Evolutionary conservation across 2,797 vertebrate genomes (phyloP).

Genomic region (Fundulus diaphanus): DNA sequence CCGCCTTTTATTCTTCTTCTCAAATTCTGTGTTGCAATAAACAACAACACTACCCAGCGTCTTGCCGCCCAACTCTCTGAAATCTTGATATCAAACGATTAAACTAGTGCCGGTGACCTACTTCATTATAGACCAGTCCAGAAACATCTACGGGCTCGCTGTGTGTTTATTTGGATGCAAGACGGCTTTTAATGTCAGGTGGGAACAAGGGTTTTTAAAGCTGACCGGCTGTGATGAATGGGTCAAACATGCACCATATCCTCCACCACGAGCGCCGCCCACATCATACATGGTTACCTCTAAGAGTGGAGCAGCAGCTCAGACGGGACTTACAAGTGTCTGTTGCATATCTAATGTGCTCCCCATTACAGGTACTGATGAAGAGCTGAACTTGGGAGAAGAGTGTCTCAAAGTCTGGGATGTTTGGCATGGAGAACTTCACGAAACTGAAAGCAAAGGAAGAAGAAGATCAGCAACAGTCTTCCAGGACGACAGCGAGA

Average conservation of each 20-base stretch:
- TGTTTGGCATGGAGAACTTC: slow-evolving; percentile 99
- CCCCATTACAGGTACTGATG: slow-evolving; percentile 98
- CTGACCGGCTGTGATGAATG: background rate
- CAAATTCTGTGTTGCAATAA: background rate
- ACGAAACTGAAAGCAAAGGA: slow-evolving; percentile 87
- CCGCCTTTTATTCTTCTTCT: background rate
- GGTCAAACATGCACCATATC: background rate
- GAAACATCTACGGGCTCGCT: too few relatives aligned
- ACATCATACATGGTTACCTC: background rate
- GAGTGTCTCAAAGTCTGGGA: slow-evolving; percentile 98
- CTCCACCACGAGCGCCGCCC: background rate
- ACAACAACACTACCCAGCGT: background rate
- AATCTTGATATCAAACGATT: background rate
- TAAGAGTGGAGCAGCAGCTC: background rate
- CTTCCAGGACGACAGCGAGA: background rate
- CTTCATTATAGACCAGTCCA: too few relatives aligned
- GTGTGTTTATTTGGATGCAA: too few relatives aligned
- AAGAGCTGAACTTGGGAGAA: slow-evolving; percentile 99
- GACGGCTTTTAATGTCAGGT: background rate
- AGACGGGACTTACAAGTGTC: slow-evolving; percentile 92
- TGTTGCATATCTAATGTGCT: slow-evolving; percentile 99
- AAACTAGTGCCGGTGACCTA: background rate
- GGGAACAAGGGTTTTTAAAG: background rate
- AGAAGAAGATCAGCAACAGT: background rate
- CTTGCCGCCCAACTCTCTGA: background rate